Evolutionary conservation across 2,113 vertebrate genomes (phyloP), one percentile per base, ranked within the genome.

Genomic region (Amia ocellicauda): DNA sequence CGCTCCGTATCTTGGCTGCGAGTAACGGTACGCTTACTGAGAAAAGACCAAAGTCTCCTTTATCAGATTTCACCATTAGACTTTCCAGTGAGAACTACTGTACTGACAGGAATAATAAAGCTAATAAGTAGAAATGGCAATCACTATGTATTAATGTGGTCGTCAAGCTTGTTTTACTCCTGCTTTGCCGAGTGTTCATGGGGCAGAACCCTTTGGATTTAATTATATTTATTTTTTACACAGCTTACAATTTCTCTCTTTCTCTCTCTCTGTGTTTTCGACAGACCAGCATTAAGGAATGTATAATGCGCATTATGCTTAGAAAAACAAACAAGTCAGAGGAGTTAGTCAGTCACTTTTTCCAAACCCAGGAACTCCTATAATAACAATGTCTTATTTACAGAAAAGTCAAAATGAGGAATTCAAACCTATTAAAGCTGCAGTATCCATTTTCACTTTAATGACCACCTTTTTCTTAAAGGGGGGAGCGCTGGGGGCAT

Each of bases 161-260:
- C 64, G 74, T 59, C 67, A 40, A 55, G 49, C 62, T 36, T 36
- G 43, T 50, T 31, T 57, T n/a, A 41, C 3, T 51, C 50, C 49
- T 20, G 52, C 72, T 29, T 79, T 77, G 73, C 82, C 74, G 83
- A 71, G 78, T 84, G 60, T 77, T 81, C 81, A 75, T 74, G 76
- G 68, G 73, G 81, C 80, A 78, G 70, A 82, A 56, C 77, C 74
- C 72, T 75, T 43, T 53, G 72, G 75, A 62, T 78, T 71, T 80
- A 90, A 89, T 89, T 82, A 86, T 86, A 88, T 86, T 90, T 90
- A 83, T 88, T 85, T 86, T 89, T 74, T 80, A 87, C 87, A 83
- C 84, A 83, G 85, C 81, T 89, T 75, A 67, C 77, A 68, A 64
- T 71, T 60, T 31, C 58, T 70, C 60, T 56, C 22, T 20, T 16